Base-by-base conservation (phyloP, 2,113 vertebrate genomes). In the Cyanoliseus patagonus region DNA sequence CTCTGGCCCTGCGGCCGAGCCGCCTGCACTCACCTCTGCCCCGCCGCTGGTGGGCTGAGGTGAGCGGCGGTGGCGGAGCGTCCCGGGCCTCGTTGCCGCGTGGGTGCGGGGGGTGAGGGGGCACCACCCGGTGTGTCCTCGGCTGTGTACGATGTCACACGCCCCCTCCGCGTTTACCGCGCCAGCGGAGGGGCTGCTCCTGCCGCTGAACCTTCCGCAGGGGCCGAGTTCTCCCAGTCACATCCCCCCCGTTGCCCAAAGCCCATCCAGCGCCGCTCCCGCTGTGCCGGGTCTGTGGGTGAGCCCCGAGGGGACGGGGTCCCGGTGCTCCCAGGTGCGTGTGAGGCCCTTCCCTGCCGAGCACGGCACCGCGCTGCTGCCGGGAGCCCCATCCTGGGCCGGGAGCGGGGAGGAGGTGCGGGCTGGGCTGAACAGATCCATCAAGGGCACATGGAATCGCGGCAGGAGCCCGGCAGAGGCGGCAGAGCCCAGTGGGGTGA, bases 371-470 rank as follows among this genome's bases (percentile, higher is more conserved):
- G 33, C 33, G 55, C 33, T n/a, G 55, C 20, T 59, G 33, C 20
- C 5, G 2, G 30, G 15, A 44, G 7, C 61, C 41, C 4, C 7
- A 1, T 15, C n/a, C 61, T 4, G 31, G 28, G 2, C 3, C 27
- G 2, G 30, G 39, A 11, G 28, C 0, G 17, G 35, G 11, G 18
- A 28, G 17, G 47, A 2, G 10, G 20, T 10, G n/a, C 2, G 68
- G 35, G 52, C 13, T n/a, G 52, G 14, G 20, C 57, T 7, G 19
- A 27, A 13, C 17, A 17, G 52, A 7, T 16, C 27, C n/a, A 2
- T 78, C 12, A 37, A 52, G 10, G 27, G 20, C 30, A 2, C 11
- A 4, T 1, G 37, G 51, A 39, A 39, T 13, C 23, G 2, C 44
- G 35, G 44, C 62, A 6, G 51, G 55, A 69, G 27, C 17, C 25